Conservation (phyloP, 2,797 vertebrate genomes). For the Sebastes vulpes region DNA sequence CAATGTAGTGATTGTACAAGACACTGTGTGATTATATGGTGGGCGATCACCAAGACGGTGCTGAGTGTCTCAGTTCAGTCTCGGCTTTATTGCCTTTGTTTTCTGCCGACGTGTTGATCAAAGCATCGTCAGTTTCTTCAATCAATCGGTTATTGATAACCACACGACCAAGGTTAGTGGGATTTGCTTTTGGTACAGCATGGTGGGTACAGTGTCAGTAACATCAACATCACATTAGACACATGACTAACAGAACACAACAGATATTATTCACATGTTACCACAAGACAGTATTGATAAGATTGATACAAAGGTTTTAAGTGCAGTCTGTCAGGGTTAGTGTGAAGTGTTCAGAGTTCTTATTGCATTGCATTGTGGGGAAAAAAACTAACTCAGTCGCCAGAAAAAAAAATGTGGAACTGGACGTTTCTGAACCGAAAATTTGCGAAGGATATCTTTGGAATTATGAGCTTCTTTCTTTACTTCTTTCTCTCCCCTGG, state of each 20-base stretch:
- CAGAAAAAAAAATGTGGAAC: too few relatives aligned
- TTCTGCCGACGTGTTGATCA: not conserved
- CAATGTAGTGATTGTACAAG: not conserved
- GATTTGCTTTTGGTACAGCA: not conserved
- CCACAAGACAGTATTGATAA: not conserved
- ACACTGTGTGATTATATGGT: not conserved
- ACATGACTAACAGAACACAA: not conserved
- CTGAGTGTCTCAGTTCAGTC: not conserved
- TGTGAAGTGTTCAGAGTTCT: not conserved
- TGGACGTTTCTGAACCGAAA: too few relatives aligned
- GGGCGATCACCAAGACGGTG: not conserved
- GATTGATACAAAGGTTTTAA: not conserved
- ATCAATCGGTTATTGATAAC: not conserved
- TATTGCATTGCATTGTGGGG: too few relatives aligned
- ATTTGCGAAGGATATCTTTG: not conserved
- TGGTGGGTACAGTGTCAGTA: not conserved
- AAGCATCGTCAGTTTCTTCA: rapidly evolving
- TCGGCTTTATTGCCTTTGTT: not conserved
- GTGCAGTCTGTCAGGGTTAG: not conserved
- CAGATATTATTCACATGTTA: not conserved
- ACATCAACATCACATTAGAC: not conserved
- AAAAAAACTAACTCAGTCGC: too few relatives aligned
- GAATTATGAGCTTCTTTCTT: not conserved
- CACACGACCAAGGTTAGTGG: not conserved
- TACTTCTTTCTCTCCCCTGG: not conserved